A percentile compares a stretch with the other conserved stretches of the same genome.
Conservation (phyloP, 64 coral and sea anemone genomes). For the Catalaphyllia jardinei region DNA sequence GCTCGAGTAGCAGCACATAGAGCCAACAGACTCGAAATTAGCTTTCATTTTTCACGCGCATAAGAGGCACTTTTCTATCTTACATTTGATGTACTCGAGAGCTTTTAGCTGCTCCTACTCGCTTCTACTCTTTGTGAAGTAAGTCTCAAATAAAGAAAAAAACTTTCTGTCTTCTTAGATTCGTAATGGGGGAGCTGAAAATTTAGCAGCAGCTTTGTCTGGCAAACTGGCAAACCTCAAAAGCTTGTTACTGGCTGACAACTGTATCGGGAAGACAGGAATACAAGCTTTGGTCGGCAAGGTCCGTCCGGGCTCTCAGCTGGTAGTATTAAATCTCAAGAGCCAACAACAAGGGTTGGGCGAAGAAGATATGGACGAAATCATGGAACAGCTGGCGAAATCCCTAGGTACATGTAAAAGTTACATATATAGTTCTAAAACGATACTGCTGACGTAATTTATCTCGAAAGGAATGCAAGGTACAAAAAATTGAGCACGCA, state of each 20-base stretch:
- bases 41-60: too few relatives aligned
- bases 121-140: too few relatives aligned
- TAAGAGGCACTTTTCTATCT: too few relatives aligned
- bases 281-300: constrained; percentile 64
- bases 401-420: constrained; percentile 35
- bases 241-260: constrained; percentile 60
- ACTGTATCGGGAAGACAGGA: constrained; percentile 51
- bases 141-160: background rate
- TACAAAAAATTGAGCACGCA: too few relatives aligned
- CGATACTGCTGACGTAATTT: too few relatives aligned
- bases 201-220: constrained; percentile 22
- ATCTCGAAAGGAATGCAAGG: too few relatives aligned
- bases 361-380: constrained; percentile 69
- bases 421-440: too few relatives aligned
- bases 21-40: too few relatives aligned
- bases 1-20: too few relatives aligned
- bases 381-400: constrained; percentile 40
- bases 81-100: too few relatives aligned
- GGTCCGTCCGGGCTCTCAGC: constrained; percentile 8
- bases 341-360: constrained; percentile 62
- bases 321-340: constrained; percentile 47
- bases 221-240: constrained; percentile 44
- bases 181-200: constrained; percentile 48
- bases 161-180: constrained; percentile 26
- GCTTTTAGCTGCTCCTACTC: too few relatives aligned